These are phyloP conservation scores for Capromys pilorides DNA, from an alignment of 2,797 vertebrate species.

Conservation along the genomic window DNA sequence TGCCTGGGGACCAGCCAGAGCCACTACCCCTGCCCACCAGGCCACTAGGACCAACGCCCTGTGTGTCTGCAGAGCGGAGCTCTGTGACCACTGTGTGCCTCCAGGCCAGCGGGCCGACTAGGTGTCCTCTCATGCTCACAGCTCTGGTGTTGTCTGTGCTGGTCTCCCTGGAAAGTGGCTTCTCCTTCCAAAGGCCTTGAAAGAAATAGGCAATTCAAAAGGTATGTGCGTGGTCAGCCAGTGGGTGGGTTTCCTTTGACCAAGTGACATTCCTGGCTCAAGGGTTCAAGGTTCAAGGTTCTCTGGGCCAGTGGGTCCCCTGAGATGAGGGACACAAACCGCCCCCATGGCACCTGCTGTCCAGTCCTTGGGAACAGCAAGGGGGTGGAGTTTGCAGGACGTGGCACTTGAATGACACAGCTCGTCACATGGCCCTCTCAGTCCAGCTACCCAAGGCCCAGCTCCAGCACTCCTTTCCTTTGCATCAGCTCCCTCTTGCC, in stretches of 20 bases:
- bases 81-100: not conserved
- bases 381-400: not conserved
- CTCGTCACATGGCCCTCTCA: not conserved
- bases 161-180: not conserved
- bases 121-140: not conserved
- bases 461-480: not conserved
- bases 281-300: not conserved
- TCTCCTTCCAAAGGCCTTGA: not conserved
- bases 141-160: not conserved
- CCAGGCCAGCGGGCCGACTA: not conserved
- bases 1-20: not conserved
- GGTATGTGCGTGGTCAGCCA: not conserved
- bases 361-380: not conserved
- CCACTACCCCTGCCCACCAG: not conserved
- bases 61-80: not conserved
- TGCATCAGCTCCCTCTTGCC: too few species aligned
- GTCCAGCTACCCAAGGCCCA: not conserved
- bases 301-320: not conserved
- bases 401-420: fast-evolving
- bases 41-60: not conserved
- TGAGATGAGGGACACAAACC: not conserved
- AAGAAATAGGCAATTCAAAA: not conserved
- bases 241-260: not conserved
- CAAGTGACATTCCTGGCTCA: not conserved
- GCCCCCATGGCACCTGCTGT: not conserved